Base-by-base conservation (phyloP, 2,113 vertebrate species). In the Bagarius yarrelli region DNA sequence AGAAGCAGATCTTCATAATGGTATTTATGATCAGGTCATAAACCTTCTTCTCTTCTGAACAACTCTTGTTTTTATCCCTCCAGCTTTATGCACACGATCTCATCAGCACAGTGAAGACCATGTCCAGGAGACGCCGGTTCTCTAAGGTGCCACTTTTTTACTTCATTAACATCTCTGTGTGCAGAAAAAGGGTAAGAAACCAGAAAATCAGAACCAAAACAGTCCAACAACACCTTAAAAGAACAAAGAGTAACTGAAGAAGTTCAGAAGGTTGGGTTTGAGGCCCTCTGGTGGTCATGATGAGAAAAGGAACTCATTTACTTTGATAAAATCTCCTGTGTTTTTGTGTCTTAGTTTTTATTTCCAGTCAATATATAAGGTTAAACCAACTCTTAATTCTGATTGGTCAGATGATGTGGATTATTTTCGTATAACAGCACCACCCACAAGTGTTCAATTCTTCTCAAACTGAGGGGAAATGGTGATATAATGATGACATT, bases 61-160 rank as follows among this genome's bases (percentile, higher is more conserved):
- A 13, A 5, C 27, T 72, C 32, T 14, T 19, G 4, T 25, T 40
- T 66, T 44, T 81, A 25, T 76, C 71, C 0, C 70, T 76, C 0
- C 78, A 84, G 83, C 78, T 84, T 70, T 84, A 76, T 55, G 78
- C 83, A 25, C 8, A 19, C 30, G 83, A 80, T 63, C 57, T 84
- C n/a, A 76, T 84, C 13, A 34, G 25, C 11, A 56, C 78, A 2
- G 63, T 84, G 27, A 67, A 60, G 19, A 14, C 3, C 2, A 84
- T 84, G 83, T 32, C 52, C 6, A 4, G 53, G 70, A 73, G 18
- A 12, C 70, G 25, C 1, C 44, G 30, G 25, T 83, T 80, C 36
- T 67, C 82, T 34, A 69, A 83, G 82, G 82, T 83, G 61, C 5
- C 5, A 21, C 25, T 66, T 11, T 71, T 27, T 14, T 9, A 21